Conservation (phyloP, 2,888 invertebrate species). For the Ormyrus rosae region DNA sequence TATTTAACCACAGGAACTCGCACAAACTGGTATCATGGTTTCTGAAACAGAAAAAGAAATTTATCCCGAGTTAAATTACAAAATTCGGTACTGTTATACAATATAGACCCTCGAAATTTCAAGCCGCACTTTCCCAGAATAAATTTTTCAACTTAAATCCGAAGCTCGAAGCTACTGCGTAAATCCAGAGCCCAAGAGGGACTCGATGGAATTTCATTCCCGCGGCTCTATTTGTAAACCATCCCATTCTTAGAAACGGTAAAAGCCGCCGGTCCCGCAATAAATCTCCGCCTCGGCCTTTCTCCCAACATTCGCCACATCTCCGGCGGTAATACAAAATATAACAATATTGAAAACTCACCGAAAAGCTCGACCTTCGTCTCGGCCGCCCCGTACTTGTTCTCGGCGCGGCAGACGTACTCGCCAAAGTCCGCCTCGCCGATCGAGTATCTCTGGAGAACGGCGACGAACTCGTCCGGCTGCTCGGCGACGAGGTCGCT, state of each 20-base stretch:
- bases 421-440: constrained; percentile 20
- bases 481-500: neutral
- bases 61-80: too few relatives aligned
- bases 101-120: too few relatives aligned
- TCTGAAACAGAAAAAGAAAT: constrained; percentile 40
- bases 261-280: too few relatives aligned
- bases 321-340: neutral
- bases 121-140: too few relatives aligned
- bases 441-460: constrained; percentile 19
- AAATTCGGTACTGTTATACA: too few relatives aligned
- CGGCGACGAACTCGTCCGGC: constrained; percentile 31
- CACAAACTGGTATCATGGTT: constrained; percentile 49
- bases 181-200: too few relatives aligned
- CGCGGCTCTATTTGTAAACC: too few relatives aligned
- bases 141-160: too few relatives aligned
- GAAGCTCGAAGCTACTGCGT: too few relatives aligned
- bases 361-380: constrained; percentile 52
- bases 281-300: neutral
- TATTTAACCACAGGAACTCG: constrained; percentile 43
- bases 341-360: constrained; percentile 1
- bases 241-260: too few relatives aligned
- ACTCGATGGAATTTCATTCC: too few relatives aligned
- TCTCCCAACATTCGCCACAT: neutral
- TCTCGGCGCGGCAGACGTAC: constrained; percentile 52
- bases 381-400: constrained; percentile 36